Evolutionary conservation across 1,140 invertebrate species (phyloP).

Genomic region (Caenorhabditis tropicalis): DNA sequence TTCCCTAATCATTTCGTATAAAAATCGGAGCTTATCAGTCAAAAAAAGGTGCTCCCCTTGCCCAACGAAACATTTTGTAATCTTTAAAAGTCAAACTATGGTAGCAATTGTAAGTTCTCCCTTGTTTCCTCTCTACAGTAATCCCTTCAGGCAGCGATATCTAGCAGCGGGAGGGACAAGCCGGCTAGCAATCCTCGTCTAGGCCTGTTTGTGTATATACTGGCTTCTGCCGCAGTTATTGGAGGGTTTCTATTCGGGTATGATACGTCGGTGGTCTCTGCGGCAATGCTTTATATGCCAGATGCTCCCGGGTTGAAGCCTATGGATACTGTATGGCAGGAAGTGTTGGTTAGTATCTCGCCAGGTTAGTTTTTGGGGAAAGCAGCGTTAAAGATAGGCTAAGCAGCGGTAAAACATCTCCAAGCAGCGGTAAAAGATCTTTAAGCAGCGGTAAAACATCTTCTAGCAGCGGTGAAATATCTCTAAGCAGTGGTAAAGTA

Average conservation of each 20-base stretch:
- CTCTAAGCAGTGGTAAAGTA: too few relatives aligned
- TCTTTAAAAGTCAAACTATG: slow-evolving; percentile 23
- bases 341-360: slow-evolving; percentile 63
- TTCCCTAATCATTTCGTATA: background rate
- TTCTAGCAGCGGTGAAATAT: too few relatives aligned
- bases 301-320: slow-evolving; percentile 57
- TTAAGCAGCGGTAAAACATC: too few relatives aligned
- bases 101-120: background rate
- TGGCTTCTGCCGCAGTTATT: slow-evolving; percentile 22
- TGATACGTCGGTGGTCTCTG: slow-evolving; percentile 78
- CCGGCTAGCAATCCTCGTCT: background rate
- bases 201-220: background rate
- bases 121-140: background rate
- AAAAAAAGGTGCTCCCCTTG: background rate
- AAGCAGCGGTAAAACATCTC: too few relatives aligned
- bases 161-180: background rate
- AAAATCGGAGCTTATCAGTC: background rate
- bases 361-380: slow-evolving; percentile 59
- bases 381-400: too few relatives aligned
- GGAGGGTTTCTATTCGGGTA: slow-evolving; percentile 79
- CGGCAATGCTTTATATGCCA: slow-evolving; percentile 76
- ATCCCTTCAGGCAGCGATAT: background rate
- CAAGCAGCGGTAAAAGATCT: too few relatives aligned
- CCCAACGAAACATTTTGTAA: slow-evolving; percentile 3
- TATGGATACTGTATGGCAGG: slow-evolving; percentile 58